Percentiles rank a stretch among this genome's conserved stretches.
These are phyloP conservation scores for Diadema setosum DNA, from an alignment of 35 echinoderm and acorn worm species.

Conservation along the genomic window DNA sequence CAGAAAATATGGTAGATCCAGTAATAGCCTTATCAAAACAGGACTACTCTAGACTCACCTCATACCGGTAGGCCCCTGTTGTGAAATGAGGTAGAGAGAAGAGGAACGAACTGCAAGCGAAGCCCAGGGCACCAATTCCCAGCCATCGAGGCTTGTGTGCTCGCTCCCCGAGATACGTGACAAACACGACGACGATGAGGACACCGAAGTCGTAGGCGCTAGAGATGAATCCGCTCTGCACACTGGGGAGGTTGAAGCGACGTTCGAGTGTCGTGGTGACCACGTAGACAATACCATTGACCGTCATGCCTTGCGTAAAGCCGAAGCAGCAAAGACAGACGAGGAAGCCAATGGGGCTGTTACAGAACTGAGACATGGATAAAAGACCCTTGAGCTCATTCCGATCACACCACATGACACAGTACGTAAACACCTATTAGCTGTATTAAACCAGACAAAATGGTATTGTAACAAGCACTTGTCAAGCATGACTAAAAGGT, in stretches of 20 bases:
- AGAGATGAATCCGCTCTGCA: conserved; percentile 59
- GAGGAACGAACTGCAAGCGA: conserved; percentile 62
- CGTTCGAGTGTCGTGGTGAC: conserved; percentile 60
- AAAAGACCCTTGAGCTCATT: neutral
- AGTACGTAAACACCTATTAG: too few species aligned
- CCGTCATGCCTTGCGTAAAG: conserved; percentile 60
- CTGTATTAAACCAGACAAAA: too few species aligned
- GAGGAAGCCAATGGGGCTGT: conserved; percentile 47
- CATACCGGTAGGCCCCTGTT: conserved; percentile 35
- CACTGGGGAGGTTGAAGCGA: conserved; percentile 58
- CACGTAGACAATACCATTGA: conserved; percentile 67
- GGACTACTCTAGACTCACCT: neutral
- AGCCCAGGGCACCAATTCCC: conserved; percentile 57
- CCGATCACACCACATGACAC: neutral
- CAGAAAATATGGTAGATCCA: neutral
- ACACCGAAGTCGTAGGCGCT: conserved; percentile 66
- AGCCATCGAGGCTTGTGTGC: conserved; percentile 69
- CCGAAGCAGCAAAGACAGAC: conserved; percentile 34
- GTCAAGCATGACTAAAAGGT: too few species aligned
- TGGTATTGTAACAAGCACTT: too few species aligned
- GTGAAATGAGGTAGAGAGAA: conserved; percentile 65
- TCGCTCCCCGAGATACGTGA: conserved; percentile 68
- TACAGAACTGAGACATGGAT: conserved; percentile 4
- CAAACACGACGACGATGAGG: conserved; percentile 58
- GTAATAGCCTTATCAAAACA: neutral